These are phyloP conservation scores for Drosophila antonietae DNA, from an alignment of 2,888 invertebrate species.

Conservation along the genomic window DNA sequence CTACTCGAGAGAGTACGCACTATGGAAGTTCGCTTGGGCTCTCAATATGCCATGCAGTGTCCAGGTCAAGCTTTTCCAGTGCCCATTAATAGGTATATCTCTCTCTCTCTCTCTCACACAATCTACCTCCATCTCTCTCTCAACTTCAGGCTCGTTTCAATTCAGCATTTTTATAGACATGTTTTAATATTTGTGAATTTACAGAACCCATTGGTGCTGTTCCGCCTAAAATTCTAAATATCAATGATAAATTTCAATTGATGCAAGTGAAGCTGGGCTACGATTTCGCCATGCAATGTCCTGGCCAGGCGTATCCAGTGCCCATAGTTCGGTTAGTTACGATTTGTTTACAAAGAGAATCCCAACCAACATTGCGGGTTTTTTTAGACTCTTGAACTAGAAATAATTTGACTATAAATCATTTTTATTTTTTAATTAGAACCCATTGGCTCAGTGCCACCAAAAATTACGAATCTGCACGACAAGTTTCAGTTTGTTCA, in stretches of 20 bases:
- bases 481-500: constrained; percentile 85
- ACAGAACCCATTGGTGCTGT: constrained; percentile 85
- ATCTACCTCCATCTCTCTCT: constrained; percentile 69
- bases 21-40: constrained; percentile 85
- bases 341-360: neutral
- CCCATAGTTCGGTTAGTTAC: constrained; percentile 87
- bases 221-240: constrained; percentile 87
- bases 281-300: constrained; percentile 89
- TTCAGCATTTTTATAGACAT: too few species aligned
- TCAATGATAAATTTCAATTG: constrained; percentile 84
- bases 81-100: constrained; percentile 83
- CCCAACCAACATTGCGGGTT: constrained; percentile 34
- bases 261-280: constrained; percentile 64
- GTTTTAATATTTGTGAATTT: neutral
- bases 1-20: constrained; percentile 87
- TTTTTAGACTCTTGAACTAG: neutral
- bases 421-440: constrained; percentile 67
- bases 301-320: constrained; percentile 90
- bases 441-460: constrained; percentile 86
- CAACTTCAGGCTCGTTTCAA: constrained; percentile 91
- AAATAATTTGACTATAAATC: neutral
- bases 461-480: constrained; percentile 87
- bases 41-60: constrained; percentile 88
- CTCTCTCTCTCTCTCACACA: constrained; percentile 70
- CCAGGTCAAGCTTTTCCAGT: constrained; percentile 91